Evolutionary conservation across 37 sponge, comb jelly and placozoan species (phyloP).

Genomic region (Chondrilla cf. caribensis): DNA sequence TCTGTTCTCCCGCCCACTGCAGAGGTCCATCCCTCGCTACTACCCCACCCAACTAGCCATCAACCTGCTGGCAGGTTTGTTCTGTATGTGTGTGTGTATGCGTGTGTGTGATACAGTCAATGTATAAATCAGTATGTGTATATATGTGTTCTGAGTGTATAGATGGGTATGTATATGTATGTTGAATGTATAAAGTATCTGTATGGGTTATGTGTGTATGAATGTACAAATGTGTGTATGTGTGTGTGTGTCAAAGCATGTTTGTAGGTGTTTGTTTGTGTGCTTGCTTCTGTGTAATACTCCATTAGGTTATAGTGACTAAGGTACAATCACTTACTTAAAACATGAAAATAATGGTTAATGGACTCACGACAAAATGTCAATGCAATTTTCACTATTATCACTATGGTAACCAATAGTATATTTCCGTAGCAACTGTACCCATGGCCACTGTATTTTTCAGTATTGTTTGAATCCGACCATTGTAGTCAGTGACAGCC

Average conservation of each 20-base stretch:
- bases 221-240: constrained; percentile 2
- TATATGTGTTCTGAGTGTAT: neutral
- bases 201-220: constrained; percentile 16
- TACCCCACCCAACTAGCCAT: constrained; percentile 93
- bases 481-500: too few species aligned
- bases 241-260: neutral
- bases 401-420: too few species aligned
- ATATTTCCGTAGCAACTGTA: too few species aligned
- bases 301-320: too few species aligned
- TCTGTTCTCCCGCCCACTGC: too few species aligned
- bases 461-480: too few species aligned
- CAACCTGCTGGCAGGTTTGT: constrained; percentile 70
- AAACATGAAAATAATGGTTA: too few species aligned
- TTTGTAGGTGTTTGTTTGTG: constrained; percentile 1
- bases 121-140: neutral
- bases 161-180: constrained; percentile 13
- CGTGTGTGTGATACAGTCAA: neutral
- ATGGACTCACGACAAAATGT: too few species aligned
- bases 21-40: constrained; percentile 77
- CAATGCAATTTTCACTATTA: too few species aligned
- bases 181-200: neutral
- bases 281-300: neutral
- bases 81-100: constrained; percentile 3
- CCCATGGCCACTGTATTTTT: too few species aligned
- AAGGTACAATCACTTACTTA: too few species aligned